These are phyloP conservation scores for Drosophila nr. perissopoda DNA, from an alignment of 2,888 invertebrate genomes.

Conservation along the genomic window DNA sequence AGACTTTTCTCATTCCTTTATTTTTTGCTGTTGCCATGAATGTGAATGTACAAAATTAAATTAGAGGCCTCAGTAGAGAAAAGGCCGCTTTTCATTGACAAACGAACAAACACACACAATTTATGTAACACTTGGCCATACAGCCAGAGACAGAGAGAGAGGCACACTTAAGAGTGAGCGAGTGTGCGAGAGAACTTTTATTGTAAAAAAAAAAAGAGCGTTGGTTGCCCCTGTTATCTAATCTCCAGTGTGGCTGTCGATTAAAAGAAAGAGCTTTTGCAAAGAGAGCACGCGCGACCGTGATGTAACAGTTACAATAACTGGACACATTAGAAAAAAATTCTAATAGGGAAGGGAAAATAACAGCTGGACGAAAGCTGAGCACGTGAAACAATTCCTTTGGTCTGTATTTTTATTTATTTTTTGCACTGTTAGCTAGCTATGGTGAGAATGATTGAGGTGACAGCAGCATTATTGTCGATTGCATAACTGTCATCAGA, in stretches of 20 bases:
- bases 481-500: constrained; percentile 68
- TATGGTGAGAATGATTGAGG: constrained; percentile 9
- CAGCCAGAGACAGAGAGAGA: constrained; percentile 10
- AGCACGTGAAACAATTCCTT: constrained; percentile 35
- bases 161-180: constrained; percentile 2
- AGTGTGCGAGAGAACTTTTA: constrained; percentile 22
- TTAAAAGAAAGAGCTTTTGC: constrained; percentile 41
- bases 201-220: constrained; percentile 16
- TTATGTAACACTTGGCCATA: constrained; percentile 63
- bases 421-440: constrained; percentile 22
- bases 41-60: constrained; percentile 46
- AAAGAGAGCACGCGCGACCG: constrained; percentile 65
- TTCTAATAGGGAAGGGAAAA: neutral
- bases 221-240: constrained; percentile 61
- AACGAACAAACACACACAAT: constrained; percentile 25
- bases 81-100: constrained; percentile 51
- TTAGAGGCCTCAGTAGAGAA: constrained; percentile 40
- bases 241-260: constrained; percentile 40
- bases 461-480: constrained; percentile 12
- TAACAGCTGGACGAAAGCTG: neutral
- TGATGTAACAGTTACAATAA: constrained; percentile 64
- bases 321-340: neutral
- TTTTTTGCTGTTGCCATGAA: constrained; percentile 15
- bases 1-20: constrained; percentile 7
- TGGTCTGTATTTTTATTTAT: constrained; percentile 11